A percentile compares a stretch with the other conserved stretches of the same genome.
These are phyloP conservation scores for Osmerus eperlanus DNA, from an alignment of 2,113 vertebrate species.

Conservation along the genomic window DNA sequence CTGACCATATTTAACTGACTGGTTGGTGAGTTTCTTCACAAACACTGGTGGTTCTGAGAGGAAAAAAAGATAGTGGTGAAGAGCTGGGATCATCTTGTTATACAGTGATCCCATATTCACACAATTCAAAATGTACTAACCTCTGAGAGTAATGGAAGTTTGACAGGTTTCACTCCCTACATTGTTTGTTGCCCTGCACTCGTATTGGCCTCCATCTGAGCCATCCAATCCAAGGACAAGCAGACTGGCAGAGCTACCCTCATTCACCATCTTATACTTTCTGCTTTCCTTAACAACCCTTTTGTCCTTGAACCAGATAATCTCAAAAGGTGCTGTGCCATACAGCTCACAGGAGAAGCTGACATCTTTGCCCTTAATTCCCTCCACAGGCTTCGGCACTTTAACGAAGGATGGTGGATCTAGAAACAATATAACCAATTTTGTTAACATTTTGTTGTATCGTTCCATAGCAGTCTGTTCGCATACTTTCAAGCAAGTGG, in stretches of 20 bases:
- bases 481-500: slow-evolving; percentile 8
- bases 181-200: slow-evolving; percentile 87
- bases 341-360: slow-evolving; percentile 87
- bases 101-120: background rate
- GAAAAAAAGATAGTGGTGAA: slow-evolving; percentile 68
- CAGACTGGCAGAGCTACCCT: slow-evolving; percentile 80
- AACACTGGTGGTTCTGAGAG: slow-evolving; percentile 87
- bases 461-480: slow-evolving; percentile 30
- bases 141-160: slow-evolving; percentile 83
- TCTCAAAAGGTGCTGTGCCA: slow-evolving; percentile 85
- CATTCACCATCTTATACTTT: slow-evolving; percentile 86
- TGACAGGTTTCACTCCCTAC: slow-evolving; percentile 82
- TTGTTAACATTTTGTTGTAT: slow-evolving; percentile 59
- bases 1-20: slow-evolving; percentile 80
- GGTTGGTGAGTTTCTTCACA: slow-evolving; percentile 80
- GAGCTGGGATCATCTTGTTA: background rate
- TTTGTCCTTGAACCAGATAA: slow-evolving; percentile 93
- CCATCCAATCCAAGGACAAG: slow-evolving; percentile 82
- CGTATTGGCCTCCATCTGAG: slow-evolving; percentile 86
- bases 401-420: slow-evolving; percentile 89
- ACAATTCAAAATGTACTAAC: slow-evolving; percentile 67
- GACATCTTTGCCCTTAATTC: slow-evolving; percentile 82
- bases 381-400: slow-evolving; percentile 80
- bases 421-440: slow-evolving; percentile 62
- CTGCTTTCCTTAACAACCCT: slow-evolving; percentile 87